These are phyloP conservation scores for Drosophila paramelanica DNA, from an alignment of 2,888 invertebrate species.

Conservation along the genomic window DNA sequence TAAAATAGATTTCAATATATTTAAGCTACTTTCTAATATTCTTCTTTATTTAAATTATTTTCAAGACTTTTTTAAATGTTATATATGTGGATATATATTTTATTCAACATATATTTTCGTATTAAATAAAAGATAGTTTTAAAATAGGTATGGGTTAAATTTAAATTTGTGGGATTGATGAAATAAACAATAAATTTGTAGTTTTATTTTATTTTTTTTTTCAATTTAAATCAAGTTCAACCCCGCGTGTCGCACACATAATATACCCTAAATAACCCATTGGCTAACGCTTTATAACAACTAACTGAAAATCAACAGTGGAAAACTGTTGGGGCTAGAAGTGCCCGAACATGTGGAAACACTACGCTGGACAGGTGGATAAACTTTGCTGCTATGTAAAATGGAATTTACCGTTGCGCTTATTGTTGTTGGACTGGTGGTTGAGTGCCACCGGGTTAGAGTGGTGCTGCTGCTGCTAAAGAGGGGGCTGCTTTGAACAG, in stretches of 20 bases:
- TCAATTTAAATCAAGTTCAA: background rate
- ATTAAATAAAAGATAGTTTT: too few relatives aligned
- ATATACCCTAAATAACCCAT: background rate
- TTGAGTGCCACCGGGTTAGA: background rate
- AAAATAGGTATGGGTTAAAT: too few relatives aligned
- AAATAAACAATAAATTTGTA: too few relatives aligned
- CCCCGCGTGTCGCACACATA: background rate
- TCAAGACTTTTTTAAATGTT: too few relatives aligned
- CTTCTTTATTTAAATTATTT: too few relatives aligned
- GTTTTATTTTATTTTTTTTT: background rate
- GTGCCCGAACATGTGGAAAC: conserved; percentile 35
- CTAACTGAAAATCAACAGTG: conserved; percentile 51
- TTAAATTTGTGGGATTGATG: too few relatives aligned
- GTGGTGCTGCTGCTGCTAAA: background rate
- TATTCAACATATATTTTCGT: too few relatives aligned
- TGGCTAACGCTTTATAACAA: conserved; percentile 21
- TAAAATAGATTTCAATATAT: too few relatives aligned
- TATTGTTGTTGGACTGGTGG: conserved; percentile 50
- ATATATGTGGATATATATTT: too few relatives aligned
- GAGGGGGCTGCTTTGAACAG: conserved; percentile 1
- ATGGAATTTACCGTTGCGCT: conserved; percentile 57
- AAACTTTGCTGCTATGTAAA: conserved; percentile 54
- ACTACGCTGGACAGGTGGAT: conserved; percentile 38
- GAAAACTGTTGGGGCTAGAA: conserved; percentile 16
- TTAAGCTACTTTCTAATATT: too few relatives aligned